Base-by-base conservation (phyloP, 2,888 invertebrate genomes). In the Plebejus anna region DNA sequence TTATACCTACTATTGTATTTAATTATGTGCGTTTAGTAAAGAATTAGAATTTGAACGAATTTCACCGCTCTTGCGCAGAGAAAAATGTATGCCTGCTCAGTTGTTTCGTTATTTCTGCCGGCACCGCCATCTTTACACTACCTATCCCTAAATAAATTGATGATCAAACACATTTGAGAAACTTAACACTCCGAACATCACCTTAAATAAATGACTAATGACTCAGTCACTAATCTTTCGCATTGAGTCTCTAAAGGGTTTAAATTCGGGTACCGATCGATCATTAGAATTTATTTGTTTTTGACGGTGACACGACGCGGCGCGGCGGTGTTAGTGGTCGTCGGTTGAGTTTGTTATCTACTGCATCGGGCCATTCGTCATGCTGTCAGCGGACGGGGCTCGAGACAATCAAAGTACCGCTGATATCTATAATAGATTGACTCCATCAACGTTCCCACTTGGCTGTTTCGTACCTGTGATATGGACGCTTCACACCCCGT, bases 261-360 rank as follows among this genome's bases (percentile, higher is more conserved):
- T 89, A 89, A 90, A 89, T 88, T 85, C 86, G 87, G 87, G 86
- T 85, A 83, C 84, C 92, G 89, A 94, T 94, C 93, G 90, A 93
- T 94, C 93, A 94, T 92, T 90, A 88, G 89, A 88, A 89, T 90
- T 92, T 93, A 89, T 91, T 92, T 91, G 90, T 92, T 92, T 92
- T 91, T 89, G 88, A 89, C 87, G 89, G 89, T 90, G 91, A 91
- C 90, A 90, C 89, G 89, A 89, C 89, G 87, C 86, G 83, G 87
- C 83, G 84, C 84, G 83, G 61, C 61, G 82, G 83, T 82, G 85
- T 86, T 81, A 81, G 81, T 79, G 81, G 79, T 32, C 32, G 22
- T 22, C 22, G 22, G 22, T 80, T 81, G 80, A 80, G 83, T 82
- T 83, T 79, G 80, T 83, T 82, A 92, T 92, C 92, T 89, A 83